A percentile compares a stretch with the other conserved stretches of the same genome.
phyloP scores from a whole-genome alignment of 2,797 vertebrate species.

The Lagodon rhomboides region DNA sequence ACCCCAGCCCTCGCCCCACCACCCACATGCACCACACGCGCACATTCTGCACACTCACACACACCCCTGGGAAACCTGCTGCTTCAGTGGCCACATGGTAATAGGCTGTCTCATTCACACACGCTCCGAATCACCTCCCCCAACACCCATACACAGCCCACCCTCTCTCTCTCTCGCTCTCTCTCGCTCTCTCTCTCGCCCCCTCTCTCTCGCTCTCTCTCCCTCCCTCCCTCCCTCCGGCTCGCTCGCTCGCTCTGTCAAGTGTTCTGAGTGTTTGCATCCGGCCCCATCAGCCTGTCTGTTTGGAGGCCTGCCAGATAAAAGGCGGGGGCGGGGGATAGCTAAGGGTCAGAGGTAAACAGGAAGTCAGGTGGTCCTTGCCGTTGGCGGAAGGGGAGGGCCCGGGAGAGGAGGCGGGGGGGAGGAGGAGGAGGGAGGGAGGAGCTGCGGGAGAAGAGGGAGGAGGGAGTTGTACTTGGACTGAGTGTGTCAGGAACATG shows the following conservation, averaged over 20 bases:
- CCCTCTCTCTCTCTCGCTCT: conserved; percentile 31
- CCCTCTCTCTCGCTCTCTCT: conserved; percentile 6
- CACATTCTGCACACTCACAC: conserved; percentile 36
- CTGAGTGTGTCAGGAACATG: conserved; percentile 81
- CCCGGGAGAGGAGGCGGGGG: conserved; percentile 16
- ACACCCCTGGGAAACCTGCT: conserved; percentile 70
- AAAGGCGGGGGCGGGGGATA: conserved; percentile 68
- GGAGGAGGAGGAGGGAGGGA: conserved; percentile 39
- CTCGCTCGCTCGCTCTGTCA: conserved; percentile 39
- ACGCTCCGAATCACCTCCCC: conserved; percentile 67
- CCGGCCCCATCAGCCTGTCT: conserved; percentile 71
- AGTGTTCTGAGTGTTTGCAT: conserved; percentile 67
- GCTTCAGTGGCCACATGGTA: conserved; percentile 67
- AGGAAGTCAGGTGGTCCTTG: conserved; percentile 83
- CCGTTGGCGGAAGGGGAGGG: conserved; percentile 77
- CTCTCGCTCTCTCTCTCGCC: conserved; percentile 15
- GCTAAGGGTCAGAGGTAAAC: conserved; percentile 86
- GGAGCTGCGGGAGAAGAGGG: conserved; percentile 59
- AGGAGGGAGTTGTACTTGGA: conserved; percentile 81
- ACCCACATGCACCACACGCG: conserved; percentile 33
- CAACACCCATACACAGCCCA: conserved; percentile 36
- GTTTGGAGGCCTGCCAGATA: conserved; percentile 72
- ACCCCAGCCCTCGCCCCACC: conserved; percentile 47
- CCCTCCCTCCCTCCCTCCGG: not conserved
- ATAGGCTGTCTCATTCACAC: conserved; percentile 72